Evolutionary conservation across 2,888 invertebrate genomes (phyloP).

Genomic region (Muschampia plurimacula): DNA sequence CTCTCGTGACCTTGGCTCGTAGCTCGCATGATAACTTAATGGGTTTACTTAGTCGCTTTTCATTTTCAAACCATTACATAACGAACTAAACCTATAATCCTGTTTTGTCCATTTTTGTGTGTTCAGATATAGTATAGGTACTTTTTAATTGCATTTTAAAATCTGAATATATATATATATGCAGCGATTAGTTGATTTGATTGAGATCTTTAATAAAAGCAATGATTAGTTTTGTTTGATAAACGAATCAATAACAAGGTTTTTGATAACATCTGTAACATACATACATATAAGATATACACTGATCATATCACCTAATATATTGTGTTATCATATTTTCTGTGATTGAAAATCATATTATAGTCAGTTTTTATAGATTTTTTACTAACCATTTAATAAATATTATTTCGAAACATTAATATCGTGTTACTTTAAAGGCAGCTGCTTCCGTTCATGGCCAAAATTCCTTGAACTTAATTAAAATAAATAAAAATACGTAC

Average conservation of each 20-base stretch:
- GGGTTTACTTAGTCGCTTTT: slow-evolving; percentile 9
- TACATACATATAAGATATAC: not conserved
- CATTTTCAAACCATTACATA: not conserved
- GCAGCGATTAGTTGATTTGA: slow-evolving; percentile 11
- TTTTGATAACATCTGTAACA: slow-evolving; percentile 26
- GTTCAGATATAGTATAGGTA: slow-evolving; percentile 10
- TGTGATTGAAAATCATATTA: too few species aligned
- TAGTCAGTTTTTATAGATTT: not conserved
- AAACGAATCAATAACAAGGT: slow-evolving; percentile 15
- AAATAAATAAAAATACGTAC: slow-evolving; percentile 7
- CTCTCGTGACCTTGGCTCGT: slow-evolving; percentile 57
- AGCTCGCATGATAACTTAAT: slow-evolving; percentile 22
- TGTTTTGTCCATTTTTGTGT: not conserved
- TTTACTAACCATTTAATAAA: not conserved
- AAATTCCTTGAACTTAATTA: slow-evolving; percentile 19
- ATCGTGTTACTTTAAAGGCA: slow-evolving; percentile 2
- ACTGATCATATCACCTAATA: not conserved
- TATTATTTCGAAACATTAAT: slow-evolving; percentile 4
- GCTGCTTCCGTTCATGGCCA: slow-evolving; percentile 21
- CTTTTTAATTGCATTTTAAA: not conserved
- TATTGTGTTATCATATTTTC: too few species aligned
- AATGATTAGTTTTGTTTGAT: slow-evolving; percentile 14
- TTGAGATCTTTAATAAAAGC: slow-evolving; percentile 3
- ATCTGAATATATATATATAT: not conserved
- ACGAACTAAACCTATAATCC: too few species aligned